phyloP scores from a whole-genome alignment of 1,140 invertebrate species.

The Planococcus citri region DNA sequence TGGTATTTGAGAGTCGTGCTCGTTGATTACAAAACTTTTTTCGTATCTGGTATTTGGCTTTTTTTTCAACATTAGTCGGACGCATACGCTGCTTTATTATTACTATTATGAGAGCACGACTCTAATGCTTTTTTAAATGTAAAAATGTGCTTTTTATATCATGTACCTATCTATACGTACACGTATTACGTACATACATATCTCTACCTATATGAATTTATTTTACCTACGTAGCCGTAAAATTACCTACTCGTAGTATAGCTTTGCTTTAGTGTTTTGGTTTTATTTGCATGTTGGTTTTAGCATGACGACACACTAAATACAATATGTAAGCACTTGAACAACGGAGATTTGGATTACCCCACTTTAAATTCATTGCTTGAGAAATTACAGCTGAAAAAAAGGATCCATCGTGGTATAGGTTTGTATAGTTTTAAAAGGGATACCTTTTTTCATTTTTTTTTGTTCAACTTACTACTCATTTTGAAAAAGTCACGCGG shows the following conservation, averaged over 20 bases:
- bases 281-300: slow-evolving; percentile 22
- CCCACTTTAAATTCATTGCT: slow-evolving; percentile 17
- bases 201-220: background rate
- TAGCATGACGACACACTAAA: slow-evolving; percentile 22
- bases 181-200: background rate
- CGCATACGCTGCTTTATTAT: background rate
- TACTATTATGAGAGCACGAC: background rate
- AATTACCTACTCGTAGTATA: background rate
- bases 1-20: background rate
- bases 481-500: background rate
- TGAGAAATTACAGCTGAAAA: slow-evolving; percentile 12
- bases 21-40: background rate
- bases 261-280: slow-evolving; percentile 6
- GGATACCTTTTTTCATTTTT: background rate
- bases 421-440: slow-evolving; percentile 18
- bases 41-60: background rate
- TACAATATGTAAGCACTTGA: slow-evolving; percentile 18
- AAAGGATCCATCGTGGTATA: slow-evolving; percentile 4
- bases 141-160: background rate
- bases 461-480: background rate
- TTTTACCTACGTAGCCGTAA: background rate
- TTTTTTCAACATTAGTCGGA: background rate
- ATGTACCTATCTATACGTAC: background rate
- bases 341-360: slow-evolving; percentile 18
- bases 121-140: background rate